These are phyloP conservation scores for Erethizon dorsatum DNA, from an alignment of 2,797 vertebrate genomes.

Conservation along the genomic window DNA sequence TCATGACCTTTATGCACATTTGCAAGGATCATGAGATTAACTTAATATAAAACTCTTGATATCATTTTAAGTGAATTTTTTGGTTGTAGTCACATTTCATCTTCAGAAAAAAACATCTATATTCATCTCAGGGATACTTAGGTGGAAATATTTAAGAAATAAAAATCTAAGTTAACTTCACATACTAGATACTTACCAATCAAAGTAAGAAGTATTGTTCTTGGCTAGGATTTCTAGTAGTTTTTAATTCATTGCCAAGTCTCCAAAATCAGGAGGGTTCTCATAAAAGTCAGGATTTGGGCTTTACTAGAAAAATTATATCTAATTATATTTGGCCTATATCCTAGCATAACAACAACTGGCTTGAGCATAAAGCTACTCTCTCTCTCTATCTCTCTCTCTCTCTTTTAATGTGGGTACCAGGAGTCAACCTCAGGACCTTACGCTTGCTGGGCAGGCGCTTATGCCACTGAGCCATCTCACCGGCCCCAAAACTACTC, in stretches of 20 bases:
- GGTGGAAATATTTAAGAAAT: neutral
- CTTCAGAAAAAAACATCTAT: neutral
- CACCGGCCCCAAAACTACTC: too few relatives aligned
- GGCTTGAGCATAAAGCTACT: neutral
- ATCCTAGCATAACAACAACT: neutral
- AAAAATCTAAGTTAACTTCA: neutral
- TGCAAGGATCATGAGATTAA: neutral
- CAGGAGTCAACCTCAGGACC: too few relatives aligned
- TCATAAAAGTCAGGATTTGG: neutral
- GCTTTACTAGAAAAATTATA: neutral
- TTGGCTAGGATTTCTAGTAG: neutral
- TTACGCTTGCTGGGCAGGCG: too few relatives aligned
- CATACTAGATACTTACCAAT: neutral
- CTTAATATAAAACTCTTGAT: neutral
- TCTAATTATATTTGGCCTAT: neutral
- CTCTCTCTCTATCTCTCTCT: too few relatives aligned
- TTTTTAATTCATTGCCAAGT: constrained; percentile 4
- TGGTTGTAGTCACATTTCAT: neutral
- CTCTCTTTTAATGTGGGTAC: too few relatives aligned
- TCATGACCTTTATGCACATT: neutral
- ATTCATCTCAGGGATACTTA: neutral
- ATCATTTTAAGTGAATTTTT: neutral
- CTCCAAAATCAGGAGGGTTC: neutral
- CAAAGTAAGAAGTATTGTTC: neutral
- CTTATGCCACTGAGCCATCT: too few relatives aligned